Evolutionary conservation across 2,113 vertebrate genomes (phyloP), one percentile per base, ranked within the genome.

Genomic region (Gadus chalcogrammus): DNA sequence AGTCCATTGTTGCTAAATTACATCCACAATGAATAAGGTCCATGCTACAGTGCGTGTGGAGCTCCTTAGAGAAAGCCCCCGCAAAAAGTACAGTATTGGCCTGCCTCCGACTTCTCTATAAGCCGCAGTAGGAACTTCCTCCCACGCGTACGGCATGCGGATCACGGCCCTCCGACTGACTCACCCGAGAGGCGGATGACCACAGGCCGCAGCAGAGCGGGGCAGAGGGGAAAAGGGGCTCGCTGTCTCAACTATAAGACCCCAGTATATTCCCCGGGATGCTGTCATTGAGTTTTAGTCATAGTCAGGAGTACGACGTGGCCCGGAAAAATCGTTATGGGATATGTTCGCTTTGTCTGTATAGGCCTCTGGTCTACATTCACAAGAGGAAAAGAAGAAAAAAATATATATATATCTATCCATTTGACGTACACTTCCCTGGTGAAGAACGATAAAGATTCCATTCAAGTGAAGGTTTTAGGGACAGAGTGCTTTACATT

Each of bases 361-460:
- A 88, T 85, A 85, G 84, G 86, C 83, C 87, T 80, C 79, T 70
- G 77, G 61, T 82, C 58, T 16, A 85, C 84, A 86, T 84, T 89
- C 83, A 86, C 48, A 15, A 72, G 48, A 67, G 72, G 85, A 72
- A 73, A 77, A 72, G 72, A 65, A 76, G 15, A n/a, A 17, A 59
- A 1, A 27, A 15, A 55, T 15, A 42, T 42, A 42, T 42, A 42
- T 42, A 9, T 48, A 12, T 48, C 8, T 48, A 12, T 53, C 42
- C 15, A 79, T 59, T 66, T 66, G 68, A 82, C 72, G 71, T 42
- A 74, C 60, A 22, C 71, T 77, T 77, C 12, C 59, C 15, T 65
- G 65, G 24, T 73, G 58, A 11, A 67, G 67, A 72, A 75, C 9
- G 42, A 64, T 61, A 73, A 67, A 61, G 11, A 11, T 58, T 60